Base-by-base conservation (phyloP, 2,797 vertebrate species). In the Premnoplex brunnescens region DNA sequence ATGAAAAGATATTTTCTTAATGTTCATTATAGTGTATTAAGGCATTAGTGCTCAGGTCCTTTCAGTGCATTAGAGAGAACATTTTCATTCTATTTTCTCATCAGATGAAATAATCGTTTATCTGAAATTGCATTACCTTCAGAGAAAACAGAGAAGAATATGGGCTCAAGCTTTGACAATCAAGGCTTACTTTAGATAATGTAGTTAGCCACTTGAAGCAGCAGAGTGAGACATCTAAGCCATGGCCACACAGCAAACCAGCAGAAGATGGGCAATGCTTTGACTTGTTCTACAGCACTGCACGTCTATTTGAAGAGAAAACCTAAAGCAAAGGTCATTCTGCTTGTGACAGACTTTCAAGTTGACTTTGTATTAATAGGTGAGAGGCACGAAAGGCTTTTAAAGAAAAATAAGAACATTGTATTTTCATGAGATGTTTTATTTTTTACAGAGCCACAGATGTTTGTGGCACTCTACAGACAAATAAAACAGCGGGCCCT, bases 121-220 rank as follows among this genome's bases (percentile, higher is more conserved):
- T 78, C 74, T 91, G 73, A 85, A 97, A 96, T 95, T 90, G 63
- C 85, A 93, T 97, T 96, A 90, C 63, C 80, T 96, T 94, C 89
- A 77, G 64, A 92, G 89, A 74, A 89, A 94, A 76, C 22, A 72
- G 71, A 37, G 74, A 84, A 81, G 87, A 93, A 92, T 74, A 95
- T 44, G 63, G 77, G 68, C 82, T 92, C 44, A 88, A 77, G 89
- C 88, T 95, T 77, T 86, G 66, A 77, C 87, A 91, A 76, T 97
- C 88, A 88, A 79, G 83, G 63, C 88, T 95, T 90, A 59, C 92
- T 96, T 95, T 86, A 95, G 93, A 74, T 95, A 95, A 96, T 92
- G 88, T 28, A 87, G 62, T 94, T 94, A 93, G 89, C 71, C 66
- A 94, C 87, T 94, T 94, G 89, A 95, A 93, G 84, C 11, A 75